Base-by-base conservation (phyloP, 2,888 invertebrate genomes). In the Halocaridina rubra region DNA sequence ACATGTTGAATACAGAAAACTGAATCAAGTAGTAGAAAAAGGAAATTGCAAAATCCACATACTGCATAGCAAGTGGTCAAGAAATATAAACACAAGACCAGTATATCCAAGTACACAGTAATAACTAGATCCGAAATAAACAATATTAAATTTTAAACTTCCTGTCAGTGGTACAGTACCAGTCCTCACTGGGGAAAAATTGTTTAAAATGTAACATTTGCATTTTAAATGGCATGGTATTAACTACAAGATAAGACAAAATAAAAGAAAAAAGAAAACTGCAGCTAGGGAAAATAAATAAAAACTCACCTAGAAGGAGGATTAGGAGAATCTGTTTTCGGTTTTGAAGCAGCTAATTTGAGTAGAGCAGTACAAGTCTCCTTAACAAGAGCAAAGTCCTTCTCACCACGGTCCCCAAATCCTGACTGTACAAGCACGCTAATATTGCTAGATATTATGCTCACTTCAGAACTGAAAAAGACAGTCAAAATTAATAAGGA, bases 351-450 rank as follows among this genome's bases (percentile, higher is more conserved):
- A 90, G 90, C 91, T n/a, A 92, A 91, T 88, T 93, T 92, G 1
- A 92, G 89, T 24, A 95, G 90, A 39, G 93, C 93, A 88, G 92
- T 90, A 89, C 94, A 94, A 0, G 93, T 92, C 74, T 93, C 92
- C 69, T 92, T 91, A 1, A 93, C 93, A 74, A 94, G 90, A 8
- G 92, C 90, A 88, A 93, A 91, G 90, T 93, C 92, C 1, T 90
- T 90, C 64, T 91, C 90, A 1, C 93, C 92, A 72, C 92, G 90
- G 39, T 91, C 90, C 16, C 92, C 94, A 16, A 96, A 92, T 0
- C 95, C 96, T 88, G 96, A 93, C 16, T 93, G 92, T 85, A 95
- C 93, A 69, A 97, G 93, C 4, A 95, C 92, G 88, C 94, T 93
- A 2, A 96, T 92, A 91, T 97, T 97, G 29, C 91, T 91, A 71